phyloP scores from a whole-genome alignment of 2,888 invertebrate species.

The Pachliopta kotzebuea region DNA sequence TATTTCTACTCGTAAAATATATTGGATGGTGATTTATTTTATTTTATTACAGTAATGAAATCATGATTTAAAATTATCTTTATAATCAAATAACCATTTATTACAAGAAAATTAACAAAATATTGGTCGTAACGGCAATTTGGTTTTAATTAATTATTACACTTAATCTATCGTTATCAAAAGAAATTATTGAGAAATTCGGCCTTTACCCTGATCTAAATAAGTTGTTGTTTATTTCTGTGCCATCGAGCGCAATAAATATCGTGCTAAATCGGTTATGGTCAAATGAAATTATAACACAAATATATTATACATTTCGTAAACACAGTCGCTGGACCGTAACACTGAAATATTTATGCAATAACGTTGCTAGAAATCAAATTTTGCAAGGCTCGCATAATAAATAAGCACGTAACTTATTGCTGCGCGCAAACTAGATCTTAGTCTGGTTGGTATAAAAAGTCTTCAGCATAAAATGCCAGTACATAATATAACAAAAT shows the following conservation, averaged over 20 bases:
- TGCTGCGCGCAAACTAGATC: constrained; percentile 20
- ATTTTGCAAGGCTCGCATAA: constrained; percentile 59
- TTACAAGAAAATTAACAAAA: too few relatives aligned
- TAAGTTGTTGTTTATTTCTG: constrained; percentile 11
- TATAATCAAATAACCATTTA: not conserved
- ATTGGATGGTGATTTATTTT: not conserved
- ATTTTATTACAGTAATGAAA: not conserved
- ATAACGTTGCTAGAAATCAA: constrained; percentile 43
- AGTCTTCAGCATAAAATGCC: not conserved
- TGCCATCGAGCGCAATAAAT: not conserved
- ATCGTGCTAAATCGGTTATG: constrained; percentile 22
- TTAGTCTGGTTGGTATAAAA: constrained; percentile 11
- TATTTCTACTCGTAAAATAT: not conserved
- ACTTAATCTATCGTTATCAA: not conserved
- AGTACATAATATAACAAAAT: not conserved
- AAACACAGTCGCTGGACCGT: constrained; percentile 29
- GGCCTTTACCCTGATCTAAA: constrained; percentile 14
- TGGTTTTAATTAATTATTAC: not conserved
- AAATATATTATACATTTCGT: constrained; percentile 31
- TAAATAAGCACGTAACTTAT: constrained; percentile 38
- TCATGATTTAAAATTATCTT: not conserved
- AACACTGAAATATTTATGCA: constrained; percentile 42
- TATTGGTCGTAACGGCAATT: too few relatives aligned
- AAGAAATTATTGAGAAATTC: not conserved
- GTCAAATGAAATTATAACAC: constrained; percentile 24